Evolutionary conservation across 2,113 vertebrate genomes (phyloP).

Genomic region (Ranitomeya variabilis): DNA sequence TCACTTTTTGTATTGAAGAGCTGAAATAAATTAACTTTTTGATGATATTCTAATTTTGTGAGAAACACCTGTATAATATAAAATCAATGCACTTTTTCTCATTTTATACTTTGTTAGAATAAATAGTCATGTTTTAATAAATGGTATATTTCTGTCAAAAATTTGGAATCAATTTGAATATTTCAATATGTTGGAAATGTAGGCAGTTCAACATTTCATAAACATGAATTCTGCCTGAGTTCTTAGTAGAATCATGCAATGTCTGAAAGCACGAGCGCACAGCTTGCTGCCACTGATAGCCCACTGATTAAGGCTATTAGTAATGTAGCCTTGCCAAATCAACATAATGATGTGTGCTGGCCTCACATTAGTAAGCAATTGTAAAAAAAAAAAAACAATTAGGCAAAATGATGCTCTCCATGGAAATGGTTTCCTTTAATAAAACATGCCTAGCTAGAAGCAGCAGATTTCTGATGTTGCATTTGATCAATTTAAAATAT

Average conservation of each 20-base stretch:
- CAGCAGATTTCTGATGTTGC: slow-evolving; percentile 4
- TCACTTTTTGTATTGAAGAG: too few relatives aligned
- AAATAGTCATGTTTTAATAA: neutral
- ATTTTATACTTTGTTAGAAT: neutral
- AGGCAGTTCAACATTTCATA: slow-evolving; percentile 26
- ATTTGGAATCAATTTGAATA: neutral
- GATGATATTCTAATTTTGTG: too few relatives aligned
- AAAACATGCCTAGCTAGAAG: slow-evolving; percentile 39
- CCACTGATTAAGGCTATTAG: slow-evolving; percentile 51
- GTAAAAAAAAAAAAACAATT: slow-evolving; percentile 48
- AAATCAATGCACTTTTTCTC: neutral
- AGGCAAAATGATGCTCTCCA: slow-evolving; percentile 36
- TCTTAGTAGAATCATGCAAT: slow-evolving; percentile 51
- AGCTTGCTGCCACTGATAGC: slow-evolving; percentile 28
- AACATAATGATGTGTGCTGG: slow-evolving; percentile 43
- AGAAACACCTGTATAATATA: neutral
- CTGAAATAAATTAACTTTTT: too few relatives aligned
- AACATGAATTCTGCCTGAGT: neutral
- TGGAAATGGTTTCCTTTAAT: slow-evolving; percentile 45
- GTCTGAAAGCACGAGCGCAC: slow-evolving; percentile 2
- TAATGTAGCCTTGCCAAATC: neutral
- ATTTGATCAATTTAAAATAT: neutral
- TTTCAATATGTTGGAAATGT: neutral
- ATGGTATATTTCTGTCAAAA: slow-evolving; percentile 5
- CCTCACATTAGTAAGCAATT: slow-evolving; percentile 17